Conservation (phyloP, 1,140 invertebrate genomes). For the Mercenaria mercenaria region DNA sequence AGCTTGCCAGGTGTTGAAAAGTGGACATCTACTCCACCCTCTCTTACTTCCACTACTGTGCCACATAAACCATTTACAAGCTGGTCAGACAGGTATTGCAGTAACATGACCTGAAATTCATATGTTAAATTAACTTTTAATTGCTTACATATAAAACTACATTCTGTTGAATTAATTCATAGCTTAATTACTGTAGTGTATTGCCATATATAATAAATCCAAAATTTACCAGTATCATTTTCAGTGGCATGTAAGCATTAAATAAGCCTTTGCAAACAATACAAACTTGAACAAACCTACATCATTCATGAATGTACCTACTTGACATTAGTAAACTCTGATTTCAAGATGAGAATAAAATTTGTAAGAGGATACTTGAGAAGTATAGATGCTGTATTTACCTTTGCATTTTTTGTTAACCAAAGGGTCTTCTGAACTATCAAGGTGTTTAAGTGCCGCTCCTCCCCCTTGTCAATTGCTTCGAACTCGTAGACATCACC, state of each 20-base stretch:
- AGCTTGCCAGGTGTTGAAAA: conserved; percentile 1
- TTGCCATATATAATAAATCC: neutral
- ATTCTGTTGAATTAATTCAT: too few species aligned
- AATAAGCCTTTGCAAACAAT: too few species aligned
- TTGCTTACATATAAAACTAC: too few species aligned
- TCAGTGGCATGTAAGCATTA: too few species aligned
- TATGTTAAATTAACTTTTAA: too few species aligned
- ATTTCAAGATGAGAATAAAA: neutral
- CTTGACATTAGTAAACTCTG: neutral
- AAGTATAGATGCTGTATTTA: neutral
- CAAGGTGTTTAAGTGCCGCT: neutral
- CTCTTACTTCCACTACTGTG: neutral
- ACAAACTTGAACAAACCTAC: too few species aligned
- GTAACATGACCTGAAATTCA: conserved; percentile 39
- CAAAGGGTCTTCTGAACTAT: neutral
- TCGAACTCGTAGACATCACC: conserved; percentile 13
- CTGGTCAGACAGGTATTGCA: conserved; percentile 44
- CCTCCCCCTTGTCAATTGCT: neutral
- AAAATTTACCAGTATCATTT: too few species aligned
- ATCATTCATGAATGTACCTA: too few species aligned
- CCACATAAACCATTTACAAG: conserved; percentile 56
- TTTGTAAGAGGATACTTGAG: conserved; percentile 1
- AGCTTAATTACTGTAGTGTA: too few species aligned
- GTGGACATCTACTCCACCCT: conserved; percentile 33
- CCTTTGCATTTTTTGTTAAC: neutral